These are phyloP conservation scores for Drosophila flavopinicola DNA, from an alignment of 2,888 invertebrate genomes.

Conservation along the genomic window DNA sequence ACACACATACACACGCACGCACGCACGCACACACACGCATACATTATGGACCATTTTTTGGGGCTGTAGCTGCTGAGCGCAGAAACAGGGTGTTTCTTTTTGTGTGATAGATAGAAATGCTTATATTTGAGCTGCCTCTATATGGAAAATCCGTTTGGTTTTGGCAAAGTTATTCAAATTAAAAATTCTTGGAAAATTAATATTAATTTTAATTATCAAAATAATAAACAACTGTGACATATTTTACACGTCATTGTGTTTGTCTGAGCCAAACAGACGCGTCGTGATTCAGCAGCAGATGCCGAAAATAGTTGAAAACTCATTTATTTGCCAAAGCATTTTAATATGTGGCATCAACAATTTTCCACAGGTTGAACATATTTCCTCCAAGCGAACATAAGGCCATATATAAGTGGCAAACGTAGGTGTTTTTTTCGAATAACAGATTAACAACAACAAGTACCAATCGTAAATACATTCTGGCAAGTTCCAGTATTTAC, in stretches of 20 bases:
- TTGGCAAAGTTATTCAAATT: no score
- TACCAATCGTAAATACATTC: slow-evolving; percentile 20
- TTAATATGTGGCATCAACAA: slow-evolving; percentile 48
- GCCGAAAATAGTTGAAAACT: slow-evolving; percentile 63
- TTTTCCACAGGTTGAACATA: slow-evolving; percentile 62
- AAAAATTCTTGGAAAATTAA: no score
- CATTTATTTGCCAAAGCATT: slow-evolving; percentile 61
- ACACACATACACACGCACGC: no score
- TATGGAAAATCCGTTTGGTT: not conserved
- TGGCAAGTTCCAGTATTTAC: slow-evolving; percentile 44
- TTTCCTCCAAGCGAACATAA: slow-evolving; percentile 24
- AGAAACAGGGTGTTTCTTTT: slow-evolving; percentile 32
- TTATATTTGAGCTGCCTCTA: not conserved
- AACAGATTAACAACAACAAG: slow-evolving; percentile 6
- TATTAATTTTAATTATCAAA: not conserved
- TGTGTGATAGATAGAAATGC: no score
- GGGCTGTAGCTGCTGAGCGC: slow-evolving; percentile 24
- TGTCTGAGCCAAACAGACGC: slow-evolving; percentile 50
- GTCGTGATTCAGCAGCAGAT: slow-evolving; percentile 66
- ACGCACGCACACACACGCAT: slow-evolving; percentile 6
- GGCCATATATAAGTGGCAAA: slow-evolving; percentile 20
- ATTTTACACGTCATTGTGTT: slow-evolving; percentile 58
- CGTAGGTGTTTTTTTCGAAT: slow-evolving; percentile 20
- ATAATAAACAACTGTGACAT: slow-evolving; percentile 7
- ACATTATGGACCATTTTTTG: slow-evolving; percentile 12